Conservation (phyloP, 2,113 vertebrate genomes). For the Sander lucioperca region DNA sequence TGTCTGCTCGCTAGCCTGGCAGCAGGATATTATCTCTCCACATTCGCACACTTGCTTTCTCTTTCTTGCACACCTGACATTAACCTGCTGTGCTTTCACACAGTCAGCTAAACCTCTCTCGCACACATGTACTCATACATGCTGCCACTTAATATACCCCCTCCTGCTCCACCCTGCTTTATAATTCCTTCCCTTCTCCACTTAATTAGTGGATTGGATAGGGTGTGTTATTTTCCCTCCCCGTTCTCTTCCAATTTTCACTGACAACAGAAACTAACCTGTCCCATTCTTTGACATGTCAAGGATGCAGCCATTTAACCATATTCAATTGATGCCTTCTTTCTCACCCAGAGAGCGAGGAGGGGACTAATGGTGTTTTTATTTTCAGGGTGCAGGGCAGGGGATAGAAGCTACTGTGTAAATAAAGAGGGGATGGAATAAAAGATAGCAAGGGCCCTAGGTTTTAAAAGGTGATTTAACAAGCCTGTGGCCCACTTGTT, state of each 20-base stretch:
- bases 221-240: slow-evolving; percentile 10
- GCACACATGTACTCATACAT: not conserved
- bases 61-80: slow-evolving; percentile 32
- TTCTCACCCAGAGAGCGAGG: slow-evolving; percentile 47
- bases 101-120: slow-evolving; percentile 25
- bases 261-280: slow-evolving; percentile 44
- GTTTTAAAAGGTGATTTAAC: slow-evolving; percentile 40
- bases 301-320: slow-evolving; percentile 49
- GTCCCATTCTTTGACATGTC: slow-evolving; percentile 48
- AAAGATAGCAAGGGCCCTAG: slow-evolving; percentile 30
- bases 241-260: slow-evolving; percentile 10
- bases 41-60: slow-evolving; percentile 24
- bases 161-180: not conserved
- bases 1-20: slow-evolving; percentile 33
- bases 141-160: not conserved
- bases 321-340: slow-evolving; percentile 60
- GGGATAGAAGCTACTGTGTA: slow-evolving; percentile 24
- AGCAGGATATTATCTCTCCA: slow-evolving; percentile 18
- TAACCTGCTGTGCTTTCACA: slow-evolving; percentile 13
- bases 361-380: slow-evolving; percentile 61
- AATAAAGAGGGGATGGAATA: slow-evolving; percentile 31
- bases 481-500: slow-evolving; percentile 31
- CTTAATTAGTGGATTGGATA: slow-evolving; percentile 43
- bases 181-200: slow-evolving; percentile 12
- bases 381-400: slow-evolving; percentile 43